Evolutionary conservation across 2,113 vertebrate genomes (phyloP).

Genomic region (Plecotus auritus): DNA sequence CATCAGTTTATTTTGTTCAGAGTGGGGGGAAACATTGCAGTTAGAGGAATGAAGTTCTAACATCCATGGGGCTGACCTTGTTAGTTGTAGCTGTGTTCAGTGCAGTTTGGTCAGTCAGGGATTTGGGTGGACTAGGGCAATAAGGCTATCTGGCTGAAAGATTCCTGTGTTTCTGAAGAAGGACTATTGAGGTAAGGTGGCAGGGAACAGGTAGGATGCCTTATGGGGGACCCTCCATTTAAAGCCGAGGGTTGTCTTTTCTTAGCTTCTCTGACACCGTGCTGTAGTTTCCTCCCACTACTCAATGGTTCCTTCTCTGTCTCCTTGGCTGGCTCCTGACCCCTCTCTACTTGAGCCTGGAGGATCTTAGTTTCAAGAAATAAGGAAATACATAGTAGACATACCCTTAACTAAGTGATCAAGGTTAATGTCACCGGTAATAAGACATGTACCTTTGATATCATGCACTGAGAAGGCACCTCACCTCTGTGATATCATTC

Average conservation of each 20-base stretch:
- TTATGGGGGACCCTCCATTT: background rate
- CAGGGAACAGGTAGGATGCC: background rate
- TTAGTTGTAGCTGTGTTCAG: background rate
- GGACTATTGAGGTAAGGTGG: background rate
- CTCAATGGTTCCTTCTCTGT: background rate
- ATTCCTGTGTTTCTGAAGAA: background rate
- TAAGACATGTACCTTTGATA: background rate
- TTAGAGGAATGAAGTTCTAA: too few species aligned
- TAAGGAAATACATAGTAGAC: background rate
- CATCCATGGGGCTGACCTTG: background rate
- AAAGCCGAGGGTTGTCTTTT: background rate
- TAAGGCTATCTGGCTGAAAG: background rate
- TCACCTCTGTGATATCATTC: background rate
- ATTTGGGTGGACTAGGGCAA: background rate
- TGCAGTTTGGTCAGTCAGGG: background rate
- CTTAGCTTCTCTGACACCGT: background rate
- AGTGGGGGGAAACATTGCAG: background rate
- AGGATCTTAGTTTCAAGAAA: background rate
- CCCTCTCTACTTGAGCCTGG: background rate
- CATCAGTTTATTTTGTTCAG: too few species aligned
- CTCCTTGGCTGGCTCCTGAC: background rate
- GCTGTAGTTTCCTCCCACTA: background rate
- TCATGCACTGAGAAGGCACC: too few species aligned
- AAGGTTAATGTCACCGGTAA: background rate
- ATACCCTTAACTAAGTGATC: background rate